A percentile compares a stretch with the other conserved stretches of the same genome.
phyloP scores from a whole-genome alignment of 2,888 invertebrate genomes.

The Trisateles emortualis region DNA sequence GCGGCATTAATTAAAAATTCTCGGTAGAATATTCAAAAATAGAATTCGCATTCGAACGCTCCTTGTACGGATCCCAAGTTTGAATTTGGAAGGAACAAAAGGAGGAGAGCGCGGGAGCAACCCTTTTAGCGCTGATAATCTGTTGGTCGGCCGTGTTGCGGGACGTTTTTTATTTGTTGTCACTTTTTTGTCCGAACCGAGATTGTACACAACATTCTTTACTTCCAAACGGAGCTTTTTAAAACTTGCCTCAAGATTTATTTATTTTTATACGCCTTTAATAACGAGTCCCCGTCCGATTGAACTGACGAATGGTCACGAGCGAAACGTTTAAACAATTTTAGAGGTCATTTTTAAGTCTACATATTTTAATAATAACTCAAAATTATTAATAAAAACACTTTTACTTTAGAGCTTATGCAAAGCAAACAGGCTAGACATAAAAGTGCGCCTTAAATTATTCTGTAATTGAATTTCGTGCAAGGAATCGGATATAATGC shows the following conservation, averaged over 20 bases:
- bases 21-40: slow-evolving; percentile 87
- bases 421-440: slow-evolving; percentile 31
- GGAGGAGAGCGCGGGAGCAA: slow-evolving; percentile 85
- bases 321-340: slow-evolving; percentile 70
- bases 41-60: slow-evolving; percentile 86
- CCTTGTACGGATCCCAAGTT: slow-evolving; percentile 85
- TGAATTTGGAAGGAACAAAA: slow-evolving; percentile 86
- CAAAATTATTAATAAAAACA: slow-evolving; percentile 40
- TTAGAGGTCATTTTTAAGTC: slow-evolving; percentile 69
- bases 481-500: slow-evolving; percentile 51
- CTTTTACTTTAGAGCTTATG: slow-evolving; percentile 39
- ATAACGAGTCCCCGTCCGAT: slow-evolving; percentile 78
- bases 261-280: slow-evolving; percentile 80
- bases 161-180: slow-evolving; percentile 83
- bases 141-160: slow-evolving; percentile 84
- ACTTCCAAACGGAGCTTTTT: slow-evolving; percentile 86
- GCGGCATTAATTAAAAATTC: slow-evolving; percentile 87
- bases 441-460: slow-evolving; percentile 11
- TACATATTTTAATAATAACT: slow-evolving; percentile 51
- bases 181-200: slow-evolving; percentile 85
- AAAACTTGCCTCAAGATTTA: slow-evolving; percentile 79
- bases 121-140: slow-evolving; percentile 87
- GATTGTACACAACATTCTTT: slow-evolving; percentile 87
- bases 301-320: slow-evolving; percentile 85
- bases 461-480: slow-evolving; percentile 38